A percentile compares a stretch with the other conserved stretches of the same genome.
These are phyloP conservation scores for Caretta caretta DNA, from an alignment of 2,113 vertebrate species.

Conservation along the genomic window DNA sequence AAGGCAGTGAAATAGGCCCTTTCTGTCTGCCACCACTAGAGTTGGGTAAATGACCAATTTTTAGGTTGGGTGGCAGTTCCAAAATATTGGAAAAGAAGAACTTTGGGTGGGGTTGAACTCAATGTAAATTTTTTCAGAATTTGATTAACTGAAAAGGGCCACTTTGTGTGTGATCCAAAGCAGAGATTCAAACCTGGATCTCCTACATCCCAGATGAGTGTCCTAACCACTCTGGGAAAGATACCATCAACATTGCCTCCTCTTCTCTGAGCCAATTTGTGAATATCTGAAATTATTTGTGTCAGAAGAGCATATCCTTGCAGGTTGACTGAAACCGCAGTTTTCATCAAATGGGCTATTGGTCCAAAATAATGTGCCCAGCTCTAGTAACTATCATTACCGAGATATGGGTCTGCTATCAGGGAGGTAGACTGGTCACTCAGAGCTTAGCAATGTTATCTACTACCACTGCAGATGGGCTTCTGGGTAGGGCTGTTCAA, in stretches of 20 bases:
- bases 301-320: background rate
- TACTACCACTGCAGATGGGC: background rate
- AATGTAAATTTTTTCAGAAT: background rate
- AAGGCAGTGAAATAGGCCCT: background rate
- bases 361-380: background rate
- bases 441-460: background rate
- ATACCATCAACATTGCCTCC: background rate
- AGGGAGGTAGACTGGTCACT: background rate
- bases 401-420: background rate
- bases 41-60: background rate
- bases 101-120: background rate
- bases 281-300: background rate
- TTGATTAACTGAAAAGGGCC: background rate
- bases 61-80: background rate
- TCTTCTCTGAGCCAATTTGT: background rate
- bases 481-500: background rate
- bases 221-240: background rate
- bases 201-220: background rate
- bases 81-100: background rate
- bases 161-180: background rate
- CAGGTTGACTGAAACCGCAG: background rate
- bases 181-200: background rate
- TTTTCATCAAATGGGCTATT: background rate
- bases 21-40: background rate
- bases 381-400: background rate